phyloP scores from a whole-genome alignment of 2,113 vertebrate genomes.

The Tonatia bakeri region DNA sequence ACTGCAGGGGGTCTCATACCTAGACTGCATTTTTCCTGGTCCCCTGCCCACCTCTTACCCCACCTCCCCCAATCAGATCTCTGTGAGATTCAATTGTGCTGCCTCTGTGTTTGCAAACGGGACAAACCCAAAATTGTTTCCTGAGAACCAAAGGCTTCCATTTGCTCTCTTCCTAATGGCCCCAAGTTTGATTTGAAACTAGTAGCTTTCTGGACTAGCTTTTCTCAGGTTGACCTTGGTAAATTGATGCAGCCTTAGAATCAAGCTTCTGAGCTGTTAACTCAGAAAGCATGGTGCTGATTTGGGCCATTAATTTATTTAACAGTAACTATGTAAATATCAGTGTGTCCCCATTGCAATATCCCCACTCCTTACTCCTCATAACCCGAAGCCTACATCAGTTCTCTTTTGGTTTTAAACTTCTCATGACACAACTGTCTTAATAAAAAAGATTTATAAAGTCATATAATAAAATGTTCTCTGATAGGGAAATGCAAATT shows the following conservation, averaged over 20 bases:
- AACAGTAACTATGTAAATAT: not conserved
- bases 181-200: not conserved
- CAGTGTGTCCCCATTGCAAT: not conserved
- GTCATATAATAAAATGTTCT: not conserved
- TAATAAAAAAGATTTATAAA: not conserved
- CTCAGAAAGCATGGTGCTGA: not conserved
- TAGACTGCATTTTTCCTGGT: conserved; percentile 31
- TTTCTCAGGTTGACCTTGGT: not conserved
- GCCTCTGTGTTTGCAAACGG: conserved; percentile 20
- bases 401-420: not conserved
- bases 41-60: not conserved
- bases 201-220: not conserved
- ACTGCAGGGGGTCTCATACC: conserved; percentile 38
- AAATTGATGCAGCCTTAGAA: not conserved
- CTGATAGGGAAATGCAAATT: not conserved
- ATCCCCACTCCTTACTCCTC: not conserved
- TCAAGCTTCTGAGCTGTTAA: not conserved
- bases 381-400: not conserved
- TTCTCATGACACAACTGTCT: not conserved
- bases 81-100: not conserved
- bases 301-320: not conserved
- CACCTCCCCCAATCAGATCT: not conserved
- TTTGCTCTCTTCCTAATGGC: fast-evolving
- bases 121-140: conserved; percentile 27
- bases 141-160: not conserved